These are phyloP conservation scores for Corvus hawaiiensis DNA, from an alignment of 2,113 vertebrate genomes.

Conservation along the genomic window DNA sequence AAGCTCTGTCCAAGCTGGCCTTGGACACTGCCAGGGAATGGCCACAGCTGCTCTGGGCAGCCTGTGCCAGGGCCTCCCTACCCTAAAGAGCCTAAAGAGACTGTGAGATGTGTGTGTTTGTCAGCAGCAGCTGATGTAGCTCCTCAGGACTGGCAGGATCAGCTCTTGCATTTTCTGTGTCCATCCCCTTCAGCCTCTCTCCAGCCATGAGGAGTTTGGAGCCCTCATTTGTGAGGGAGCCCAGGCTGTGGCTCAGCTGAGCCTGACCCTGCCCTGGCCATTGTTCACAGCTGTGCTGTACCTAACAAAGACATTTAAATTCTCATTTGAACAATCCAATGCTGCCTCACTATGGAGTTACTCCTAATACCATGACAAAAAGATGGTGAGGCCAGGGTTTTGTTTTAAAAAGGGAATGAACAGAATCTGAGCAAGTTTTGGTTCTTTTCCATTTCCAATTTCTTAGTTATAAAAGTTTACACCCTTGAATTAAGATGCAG, in stretches of 20 bases:
- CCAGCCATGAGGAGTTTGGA: background rate
- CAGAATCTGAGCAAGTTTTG: background rate
- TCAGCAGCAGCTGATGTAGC: fast-evolving
- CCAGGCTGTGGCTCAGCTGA: background rate
- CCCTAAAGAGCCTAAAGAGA: background rate
- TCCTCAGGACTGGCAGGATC: background rate
- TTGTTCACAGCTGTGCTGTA: background rate
- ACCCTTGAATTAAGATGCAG: background rate
- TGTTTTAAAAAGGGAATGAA: background rate
- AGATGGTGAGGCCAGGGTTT: background rate
- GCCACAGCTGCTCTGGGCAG: background rate
- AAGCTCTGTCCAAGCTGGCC: background rate
- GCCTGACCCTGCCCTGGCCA: background rate
- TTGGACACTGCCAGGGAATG: background rate
- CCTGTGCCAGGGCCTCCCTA: background rate
- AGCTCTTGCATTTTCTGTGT: background rate
- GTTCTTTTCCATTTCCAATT: background rate
- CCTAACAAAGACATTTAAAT: conserved; percentile 13
- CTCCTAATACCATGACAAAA: background rate
- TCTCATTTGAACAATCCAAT: background rate
- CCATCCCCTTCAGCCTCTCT: background rate
- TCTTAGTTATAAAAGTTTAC: background rate
- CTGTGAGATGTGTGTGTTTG: background rate
- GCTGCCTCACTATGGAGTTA: background rate
- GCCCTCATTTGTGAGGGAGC: background rate